phyloP scores from a whole-genome alignment of 2,888 invertebrate genomes.

The Volucella zonaria region DNA sequence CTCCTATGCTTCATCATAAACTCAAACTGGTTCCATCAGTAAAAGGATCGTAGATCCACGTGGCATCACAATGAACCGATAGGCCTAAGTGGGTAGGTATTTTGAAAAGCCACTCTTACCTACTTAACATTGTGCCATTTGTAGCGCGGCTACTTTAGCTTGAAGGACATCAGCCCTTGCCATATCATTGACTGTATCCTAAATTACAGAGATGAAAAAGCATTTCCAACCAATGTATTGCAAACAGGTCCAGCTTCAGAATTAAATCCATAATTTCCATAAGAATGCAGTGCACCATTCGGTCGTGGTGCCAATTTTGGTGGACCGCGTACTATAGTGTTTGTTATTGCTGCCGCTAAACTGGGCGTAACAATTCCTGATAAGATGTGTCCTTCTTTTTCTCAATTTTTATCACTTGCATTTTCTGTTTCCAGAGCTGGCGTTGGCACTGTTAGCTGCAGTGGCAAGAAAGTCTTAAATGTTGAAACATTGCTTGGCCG shows the following conservation, averaged over 20 bases:
- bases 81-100: too few species aligned
- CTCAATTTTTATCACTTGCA: slow-evolving; percentile 15
- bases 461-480: slow-evolving; percentile 77
- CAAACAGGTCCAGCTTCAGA: slow-evolving; percentile 85
- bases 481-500: slow-evolving; percentile 22
- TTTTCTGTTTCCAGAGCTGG: slow-evolving; percentile 34
- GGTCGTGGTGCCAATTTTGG: slow-evolving; percentile 83
- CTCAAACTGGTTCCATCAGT: too few species aligned
- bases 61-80: too few species aligned
- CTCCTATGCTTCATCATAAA: too few species aligned
- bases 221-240: slow-evolving; percentile 85
- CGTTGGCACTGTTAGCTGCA: slow-evolving; percentile 55
- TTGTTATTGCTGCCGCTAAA: slow-evolving; percentile 78
- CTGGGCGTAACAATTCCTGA: slow-evolving; percentile 80
- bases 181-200: slow-evolving; percentile 87
- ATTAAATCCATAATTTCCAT: slow-evolving; percentile 82
- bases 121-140: slow-evolving; percentile 86
- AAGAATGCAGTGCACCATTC: slow-evolving; percentile 82
- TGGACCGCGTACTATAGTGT: slow-evolving; percentile 80
- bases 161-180: slow-evolving; percentile 83
- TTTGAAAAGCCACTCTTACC: too few species aligned
- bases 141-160: slow-evolving; percentile 85
- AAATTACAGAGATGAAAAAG: slow-evolving; percentile 87
- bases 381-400: slow-evolving; percentile 80
- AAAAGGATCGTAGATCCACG: too few species aligned